Percentiles rank a stretch among this genome's conserved stretches.
These are phyloP conservation scores for Marisa cornuarietis DNA, from an alignment of 1,140 invertebrate species.

Conservation along the genomic window DNA sequence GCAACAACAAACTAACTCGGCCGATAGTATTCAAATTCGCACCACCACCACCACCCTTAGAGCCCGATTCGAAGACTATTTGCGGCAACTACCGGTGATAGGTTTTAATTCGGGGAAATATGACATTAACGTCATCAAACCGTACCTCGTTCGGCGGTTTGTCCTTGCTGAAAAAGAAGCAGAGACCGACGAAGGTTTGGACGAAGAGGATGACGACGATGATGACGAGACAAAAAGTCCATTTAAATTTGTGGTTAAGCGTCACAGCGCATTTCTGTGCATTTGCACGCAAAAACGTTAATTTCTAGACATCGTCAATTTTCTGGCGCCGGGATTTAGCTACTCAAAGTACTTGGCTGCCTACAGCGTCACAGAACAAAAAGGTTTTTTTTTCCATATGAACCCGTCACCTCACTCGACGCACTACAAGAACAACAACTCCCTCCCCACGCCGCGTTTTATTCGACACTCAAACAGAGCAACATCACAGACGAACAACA, in stretches of 20 bases:
- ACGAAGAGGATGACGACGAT: background rate
- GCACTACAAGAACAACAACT: conserved; percentile 26
- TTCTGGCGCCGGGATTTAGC: conserved; percentile 31
- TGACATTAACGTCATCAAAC: conserved; percentile 34
- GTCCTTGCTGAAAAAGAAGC: background rate
- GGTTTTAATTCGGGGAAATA: too few species aligned
- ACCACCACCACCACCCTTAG: background rate
- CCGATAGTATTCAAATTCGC: background rate
- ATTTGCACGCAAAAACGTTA: conserved; percentile 26
- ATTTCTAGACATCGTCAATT: conserved; percentile 37
- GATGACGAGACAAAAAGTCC: background rate
- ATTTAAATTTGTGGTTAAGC: conserved; percentile 22
- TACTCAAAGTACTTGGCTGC: conserved; percentile 38
- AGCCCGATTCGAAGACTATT: conserved; percentile 14
- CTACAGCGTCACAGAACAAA: too few species aligned
- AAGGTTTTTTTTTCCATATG: too few species aligned
- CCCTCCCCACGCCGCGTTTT: conserved; percentile 30
- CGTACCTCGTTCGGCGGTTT: conserved; percentile 15
- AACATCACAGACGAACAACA: conserved; percentile 33
- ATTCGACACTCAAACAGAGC: conserved; percentile 23
- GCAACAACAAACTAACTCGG: background rate
- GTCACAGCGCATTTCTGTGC: conserved; percentile 31
- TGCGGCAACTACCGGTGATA: conserved; percentile 18
- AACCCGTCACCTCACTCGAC: too few species aligned
- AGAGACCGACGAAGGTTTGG: background rate